Evolutionary conservation across 2,888 invertebrate species (phyloP).

Genomic region (Nyleta sp.): DNA sequence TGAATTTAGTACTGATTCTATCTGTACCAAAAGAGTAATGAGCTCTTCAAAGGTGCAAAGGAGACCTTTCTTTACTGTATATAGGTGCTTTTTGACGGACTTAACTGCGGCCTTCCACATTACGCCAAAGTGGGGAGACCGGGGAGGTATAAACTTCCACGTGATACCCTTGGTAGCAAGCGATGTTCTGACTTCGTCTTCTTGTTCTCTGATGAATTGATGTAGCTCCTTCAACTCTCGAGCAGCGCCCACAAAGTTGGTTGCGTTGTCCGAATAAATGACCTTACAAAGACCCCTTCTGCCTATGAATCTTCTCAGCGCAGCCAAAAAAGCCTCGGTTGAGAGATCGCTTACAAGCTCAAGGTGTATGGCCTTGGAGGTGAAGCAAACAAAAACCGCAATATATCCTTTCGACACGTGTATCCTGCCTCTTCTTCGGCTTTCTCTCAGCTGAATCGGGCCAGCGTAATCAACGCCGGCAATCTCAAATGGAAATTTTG

Average conservation of each 20-base stretch:
- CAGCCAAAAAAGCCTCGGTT: slow-evolving; percentile 46
- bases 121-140: too few relatives aligned
- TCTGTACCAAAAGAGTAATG: slow-evolving; percentile 60
- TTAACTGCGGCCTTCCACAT: neutral
- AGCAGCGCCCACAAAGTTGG: slow-evolving; percentile 9
- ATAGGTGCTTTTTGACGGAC: neutral
- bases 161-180: too few relatives aligned
- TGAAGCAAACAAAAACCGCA: slow-evolving; percentile 1
- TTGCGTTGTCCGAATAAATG: slow-evolving; percentile 1
- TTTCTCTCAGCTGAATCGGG: neutral
- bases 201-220: neutral
- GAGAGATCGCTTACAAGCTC: slow-evolving; percentile 54
- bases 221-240: slow-evolving; percentile 40
- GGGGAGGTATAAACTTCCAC: too few relatives aligned
- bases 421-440: neutral
- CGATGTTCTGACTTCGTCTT: too few relatives aligned
- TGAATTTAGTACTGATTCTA: slow-evolving; percentile 64
- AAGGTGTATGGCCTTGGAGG: slow-evolving; percentile 27
- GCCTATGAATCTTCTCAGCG: slow-evolving; percentile 36
- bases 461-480: neutral
- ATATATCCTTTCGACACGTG: neutral
- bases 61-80: neutral
- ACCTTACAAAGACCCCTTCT: neutral
- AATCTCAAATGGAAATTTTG: neutral
- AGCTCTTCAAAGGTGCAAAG: slow-evolving; percentile 66